Evolutionary conservation across 2,888 invertebrate genomes (phyloP), one percentile per base, ranked within the genome.

Genomic region (Ceriagrion tenellum): DNA sequence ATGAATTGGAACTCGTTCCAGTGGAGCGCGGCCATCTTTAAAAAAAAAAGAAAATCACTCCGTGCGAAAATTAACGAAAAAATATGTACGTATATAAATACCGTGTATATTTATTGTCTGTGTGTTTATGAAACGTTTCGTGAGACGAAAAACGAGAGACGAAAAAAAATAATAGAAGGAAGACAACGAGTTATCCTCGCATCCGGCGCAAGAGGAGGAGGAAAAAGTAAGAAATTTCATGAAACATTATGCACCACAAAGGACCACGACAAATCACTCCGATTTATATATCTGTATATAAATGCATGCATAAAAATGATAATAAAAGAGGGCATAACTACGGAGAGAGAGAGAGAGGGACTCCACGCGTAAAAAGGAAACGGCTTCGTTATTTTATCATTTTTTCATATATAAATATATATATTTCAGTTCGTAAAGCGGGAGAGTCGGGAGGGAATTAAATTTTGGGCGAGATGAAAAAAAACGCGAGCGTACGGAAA

Each of bases 181-280:
- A 91, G 55, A n/a, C 35, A 35, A 56, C 40, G 35, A 91, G 35
- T 59, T 59, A n/a, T 35, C n/a, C n/a, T 59, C 23, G 16, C 18
- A 35, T 59, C 59, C 90, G 59, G 30, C 90, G 8, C 30, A 23
- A 13, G 12, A 59, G 59, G 20, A 59, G 2, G 8, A 12, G n/a
- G n/a, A 59, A 59, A 59, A 59, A 59, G 12, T 1, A 81, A 81
- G n/a, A 81, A 35, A 81, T 35, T 81, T 81, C 81, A 81, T 81
- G 81, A 91, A 93, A 69, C 63, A 93, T 93, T 47, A 26, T 47
- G 93, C 93, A 55, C 81, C 81, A 93, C 69, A 93, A 93, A 93
- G 47, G 47, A n/a, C 35, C 69, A n/a, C 93, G 93, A 74, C 93
- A 93, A 93, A 93, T 93, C 69, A 69, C 74, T 93, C 69, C 69